Conservation (phyloP, 2,797 vertebrate species). For the Sebastes iracundus region DNA sequence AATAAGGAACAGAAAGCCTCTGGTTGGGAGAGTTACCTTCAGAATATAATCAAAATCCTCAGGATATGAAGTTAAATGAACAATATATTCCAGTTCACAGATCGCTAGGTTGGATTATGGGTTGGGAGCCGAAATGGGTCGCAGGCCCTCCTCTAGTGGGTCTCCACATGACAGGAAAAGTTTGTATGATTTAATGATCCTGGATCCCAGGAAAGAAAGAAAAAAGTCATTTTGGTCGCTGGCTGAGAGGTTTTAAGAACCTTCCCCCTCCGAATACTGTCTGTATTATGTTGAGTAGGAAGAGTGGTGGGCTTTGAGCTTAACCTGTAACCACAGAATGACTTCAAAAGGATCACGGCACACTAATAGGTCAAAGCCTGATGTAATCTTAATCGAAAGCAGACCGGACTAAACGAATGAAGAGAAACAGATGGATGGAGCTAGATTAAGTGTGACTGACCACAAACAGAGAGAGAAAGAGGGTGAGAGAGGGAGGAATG, state of each 20-base stretch:
- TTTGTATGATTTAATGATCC: slow-evolving; percentile 75
- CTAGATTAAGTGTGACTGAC: slow-evolving; percentile 83
- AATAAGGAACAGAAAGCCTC: slow-evolving; percentile 66
- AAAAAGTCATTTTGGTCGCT: slow-evolving; percentile 62
- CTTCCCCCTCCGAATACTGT: slow-evolving; percentile 54
- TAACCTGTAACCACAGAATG: slow-evolving; percentile 81
- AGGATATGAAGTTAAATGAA: slow-evolving; percentile 74
- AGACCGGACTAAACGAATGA: slow-evolving; percentile 78
- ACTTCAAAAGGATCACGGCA: slow-evolving; percentile 80
- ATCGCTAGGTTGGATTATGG: slow-evolving; percentile 71
- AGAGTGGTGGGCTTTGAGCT: slow-evolving; percentile 78
- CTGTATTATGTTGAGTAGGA: slow-evolving; percentile 61
- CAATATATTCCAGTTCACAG: slow-evolving; percentile 76
- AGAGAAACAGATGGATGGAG: slow-evolving; percentile 83
- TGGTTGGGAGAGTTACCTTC: slow-evolving; percentile 59
- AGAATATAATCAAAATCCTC: slow-evolving; percentile 66
- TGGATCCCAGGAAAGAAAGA: slow-evolving; percentile 46
- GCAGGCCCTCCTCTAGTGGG: slow-evolving; percentile 58
- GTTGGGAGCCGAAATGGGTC: slow-evolving; percentile 68
- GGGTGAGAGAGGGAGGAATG: slow-evolving; percentile 58
- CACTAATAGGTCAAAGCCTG: slow-evolving; percentile 85
- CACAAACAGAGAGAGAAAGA: slow-evolving; percentile 79
- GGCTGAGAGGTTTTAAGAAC: slow-evolving; percentile 70
- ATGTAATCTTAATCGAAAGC: slow-evolving; percentile 83
- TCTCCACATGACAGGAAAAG: slow-evolving; percentile 69